Evolutionary conservation across 2,113 vertebrate species (phyloP), one percentile per base, ranked within the genome.

Genomic region (Toxotes chatareus): DNA sequence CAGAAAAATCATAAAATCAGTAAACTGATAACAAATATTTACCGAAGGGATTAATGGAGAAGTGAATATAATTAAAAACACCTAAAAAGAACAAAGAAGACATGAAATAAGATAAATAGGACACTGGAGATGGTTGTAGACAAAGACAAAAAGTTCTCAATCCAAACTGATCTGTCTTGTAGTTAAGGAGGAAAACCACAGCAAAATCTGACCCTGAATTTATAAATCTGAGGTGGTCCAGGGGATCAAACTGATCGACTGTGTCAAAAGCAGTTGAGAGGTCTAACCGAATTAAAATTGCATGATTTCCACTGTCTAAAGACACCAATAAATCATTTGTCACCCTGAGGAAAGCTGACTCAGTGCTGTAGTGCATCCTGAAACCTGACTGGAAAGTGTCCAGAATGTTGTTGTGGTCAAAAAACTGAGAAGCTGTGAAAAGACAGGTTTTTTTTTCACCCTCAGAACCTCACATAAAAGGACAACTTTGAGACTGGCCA

Each of bases 241-340:
- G 4, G 5, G 27, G 63, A 56, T 79, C 32, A 2, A 3, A 63
- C 17, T 64, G 12, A 65, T 79, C 3, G 10, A 65, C 66, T 55
- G 14, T 27, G 63, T n/a, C 23, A 36, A 67, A 56, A 36, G 32
- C 63, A 69, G 62, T 56, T 8, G 7, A 75, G 63, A 23, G 2
- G 19, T 55, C 8, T 55, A 55, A 55, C 53, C 23, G n/a, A 23
- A 56, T 81, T 44, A 66, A 57, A 75, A 56, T 32, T 74, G 78
- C 68, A 42, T 78, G 73, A 76, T 62, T 82, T 40, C 34, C 46
- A 46, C 11, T 46, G 68, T 81, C 60, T 67, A 62, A 79, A 74
- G 64, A 72, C 74, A 72, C 65, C 38, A 42, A 85, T 85, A 76
- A 68, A 82, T 85, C 47, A 82, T 82, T 31, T 76, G 65, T 56